Base-by-base conservation (phyloP, 1,140 invertebrate species). In the Colletes gigas region DNA sequence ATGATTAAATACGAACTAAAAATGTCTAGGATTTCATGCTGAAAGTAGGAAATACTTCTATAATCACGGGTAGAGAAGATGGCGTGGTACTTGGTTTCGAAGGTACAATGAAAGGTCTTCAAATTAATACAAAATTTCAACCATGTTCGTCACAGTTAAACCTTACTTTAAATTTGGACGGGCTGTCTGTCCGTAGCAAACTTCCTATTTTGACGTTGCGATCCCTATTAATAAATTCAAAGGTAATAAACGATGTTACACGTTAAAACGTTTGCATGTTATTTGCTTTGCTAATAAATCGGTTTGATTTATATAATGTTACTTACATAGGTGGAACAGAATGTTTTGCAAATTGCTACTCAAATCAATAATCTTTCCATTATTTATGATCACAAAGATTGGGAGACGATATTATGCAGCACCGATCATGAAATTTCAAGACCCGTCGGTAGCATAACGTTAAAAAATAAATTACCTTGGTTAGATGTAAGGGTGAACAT, bases 141-240 rank as follows among this genome's bases (percentile, higher is more conserved):
- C 90, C 94, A 14, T 85, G 90, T 74, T 72, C 83, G 82, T 94
- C 94, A 5, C 94, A 95, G 55, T 91, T 96, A 81, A 94, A 95
- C 86, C 94, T 96, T 54, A 95, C 95, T 41, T 90, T 96, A 78
- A 94, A 95, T 85, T 91, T 96, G 81, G 95, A 96, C 74, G 95
- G 95, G 80, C 92, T 97, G 21, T 94, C 95, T 67, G 91, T 97
- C 79, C 92, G 93, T 72, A 95, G 96, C 80, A 95, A 95, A 84
- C 86, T 96, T 19, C 88, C 93, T 10, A 89, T 93, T 59, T 72
- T 97, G 7, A 95, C 95, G 63, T 90, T 97, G 17, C 95, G 95
- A 85, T 95, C 95, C 77, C 92, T 97, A 14, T 95, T 95, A 74
- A 91, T 97, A 60, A 96, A 97, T 89, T 95, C 96, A n/a, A 96